Evolutionary conservation across 2,888 invertebrate genomes (phyloP), one percentile per base, ranked within the genome.

Genomic region (Sphaerophoria taeniata): DNA sequence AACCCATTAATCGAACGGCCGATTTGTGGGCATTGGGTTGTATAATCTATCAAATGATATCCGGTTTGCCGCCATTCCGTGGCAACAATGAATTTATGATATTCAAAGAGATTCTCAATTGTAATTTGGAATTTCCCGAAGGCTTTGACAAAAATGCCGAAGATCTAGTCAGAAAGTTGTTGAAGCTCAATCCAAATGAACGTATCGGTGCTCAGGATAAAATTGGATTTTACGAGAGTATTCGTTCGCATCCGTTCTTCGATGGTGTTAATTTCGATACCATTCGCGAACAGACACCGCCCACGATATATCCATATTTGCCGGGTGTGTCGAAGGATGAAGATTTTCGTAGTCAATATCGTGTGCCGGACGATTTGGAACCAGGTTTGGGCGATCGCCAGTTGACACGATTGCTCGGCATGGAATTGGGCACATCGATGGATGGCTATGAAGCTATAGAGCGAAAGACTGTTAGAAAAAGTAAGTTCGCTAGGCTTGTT

Each of bases 1-100:
- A 95, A 81, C 95, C 95, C 2, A 95, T 95, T 70, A 95, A 95
- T 61, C 94, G 94, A 73, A 94, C 97, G 53, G 97, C 97, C 12
- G 99, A 99, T 93, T 93, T 99, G 76, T 99, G 99, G 99, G 99
- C 99, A 0, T 93, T 98, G 58, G 99, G 99, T 36, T 99, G 98
- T 92, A 97, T 99, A 88, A 93, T 99, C 87, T 99, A 97, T 93
- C 99, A 99, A 93, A 98, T 99, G 97, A 95, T 98, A 87, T 95
- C 98, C 12, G 99, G 99, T 3, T 92, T 96, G 88, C 97, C 98
- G 58, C 98, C 98, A 0, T 99, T 99, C 93, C 94, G 97, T 85
- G 97, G 97, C 76, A 95, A 96, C 87, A 98, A 96, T 92, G 99
- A 99, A 91, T 99, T 98, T 93, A 94, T 98, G 88, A 98, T 99